These are phyloP conservation scores for Eumeta japonica DNA, from an alignment of 1,140 invertebrate genomes.

Conservation along the genomic window DNA sequence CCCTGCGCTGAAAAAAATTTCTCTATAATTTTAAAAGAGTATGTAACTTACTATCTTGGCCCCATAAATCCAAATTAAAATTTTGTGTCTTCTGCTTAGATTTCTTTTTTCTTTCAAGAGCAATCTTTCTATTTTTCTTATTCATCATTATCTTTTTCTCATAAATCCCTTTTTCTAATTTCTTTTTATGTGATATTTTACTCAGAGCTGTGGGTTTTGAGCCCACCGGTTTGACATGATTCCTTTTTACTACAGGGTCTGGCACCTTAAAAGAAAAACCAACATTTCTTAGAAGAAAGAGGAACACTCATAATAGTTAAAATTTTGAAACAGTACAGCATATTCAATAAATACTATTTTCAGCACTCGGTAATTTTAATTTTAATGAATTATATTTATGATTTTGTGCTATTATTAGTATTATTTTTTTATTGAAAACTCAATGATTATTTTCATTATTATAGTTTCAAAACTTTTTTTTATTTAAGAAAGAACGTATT, in stretches of 20 bases:
- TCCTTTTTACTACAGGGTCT: slow-evolving; percentile 59
- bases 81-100: slow-evolving; percentile 24
- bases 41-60: slow-evolving; percentile 33
- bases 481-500: no score
- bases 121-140: slow-evolving; percentile 39
- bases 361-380: no score
- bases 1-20: no score
- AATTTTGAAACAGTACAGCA: no score
- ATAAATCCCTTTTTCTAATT: slow-evolving; percentile 30
- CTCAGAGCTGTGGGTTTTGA: slow-evolving; percentile 38
- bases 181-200: slow-evolving; percentile 32
- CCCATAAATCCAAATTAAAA: slow-evolving; percentile 47
- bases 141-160: slow-evolving; percentile 36
- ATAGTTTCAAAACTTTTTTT: no score
- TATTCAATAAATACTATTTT: no score
- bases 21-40: no score
- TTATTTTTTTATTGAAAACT: no score
- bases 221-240: slow-evolving; percentile 50
- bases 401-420: no score
- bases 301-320: no score
- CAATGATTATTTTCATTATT: no score
- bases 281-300: slow-evolving; percentile 8
- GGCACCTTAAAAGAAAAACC: slow-evolving; percentile 41
- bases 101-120: slow-evolving; percentile 34
- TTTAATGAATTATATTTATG: no score